Percentiles rank a stretch among this genome's conserved stretches.
Conservation (phyloP, 2,888 invertebrate species). For the Amblyteles armatorius region DNA sequence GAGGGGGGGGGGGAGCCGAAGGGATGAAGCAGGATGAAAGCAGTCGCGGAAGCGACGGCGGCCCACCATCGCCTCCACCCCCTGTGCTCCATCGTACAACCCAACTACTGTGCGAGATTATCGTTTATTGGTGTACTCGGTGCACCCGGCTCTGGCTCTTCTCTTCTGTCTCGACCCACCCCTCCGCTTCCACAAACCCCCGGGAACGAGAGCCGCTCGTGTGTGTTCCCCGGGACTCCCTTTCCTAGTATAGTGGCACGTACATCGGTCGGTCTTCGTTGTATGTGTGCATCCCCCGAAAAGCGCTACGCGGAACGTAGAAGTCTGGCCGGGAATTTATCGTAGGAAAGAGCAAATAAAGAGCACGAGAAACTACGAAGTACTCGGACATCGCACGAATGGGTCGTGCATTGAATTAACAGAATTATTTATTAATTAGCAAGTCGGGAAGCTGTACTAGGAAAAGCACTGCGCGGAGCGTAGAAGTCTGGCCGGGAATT, state of each 20-base stretch:
- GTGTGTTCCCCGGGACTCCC: constrained; percentile 6
- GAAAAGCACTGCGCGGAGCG: background rate
- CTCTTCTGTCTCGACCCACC: constrained; percentile 18
- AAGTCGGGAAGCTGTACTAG: no score
- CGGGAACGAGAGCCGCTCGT: constrained; percentile 14
- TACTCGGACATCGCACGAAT: no score
- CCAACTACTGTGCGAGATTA: constrained; percentile 71
- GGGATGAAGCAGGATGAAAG: constrained; percentile 49
- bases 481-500: background rate
- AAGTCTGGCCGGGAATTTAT: background rate
- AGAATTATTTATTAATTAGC: no score
- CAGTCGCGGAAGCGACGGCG: constrained; percentile 33
- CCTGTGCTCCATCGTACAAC: constrained; percentile 54
- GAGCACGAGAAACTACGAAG: background rate
- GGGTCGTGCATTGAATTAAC: no score
- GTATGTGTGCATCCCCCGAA: background rate
- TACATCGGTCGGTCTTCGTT: background rate
- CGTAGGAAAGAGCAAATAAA: background rate
- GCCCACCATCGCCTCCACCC: constrained; percentile 12
- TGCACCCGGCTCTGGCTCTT: constrained; percentile 43
- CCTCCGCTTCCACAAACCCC: background rate
- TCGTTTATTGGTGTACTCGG: constrained; percentile 73
- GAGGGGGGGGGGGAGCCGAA: background rate
- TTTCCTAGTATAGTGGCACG: background rate
- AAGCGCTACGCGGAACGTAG: background rate